Percentiles rank a stretch among this genome's conserved stretches.
These are phyloP conservation scores for Botia almorhae DNA, from an alignment of 2,797 vertebrate species.

Conservation along the genomic window DNA sequence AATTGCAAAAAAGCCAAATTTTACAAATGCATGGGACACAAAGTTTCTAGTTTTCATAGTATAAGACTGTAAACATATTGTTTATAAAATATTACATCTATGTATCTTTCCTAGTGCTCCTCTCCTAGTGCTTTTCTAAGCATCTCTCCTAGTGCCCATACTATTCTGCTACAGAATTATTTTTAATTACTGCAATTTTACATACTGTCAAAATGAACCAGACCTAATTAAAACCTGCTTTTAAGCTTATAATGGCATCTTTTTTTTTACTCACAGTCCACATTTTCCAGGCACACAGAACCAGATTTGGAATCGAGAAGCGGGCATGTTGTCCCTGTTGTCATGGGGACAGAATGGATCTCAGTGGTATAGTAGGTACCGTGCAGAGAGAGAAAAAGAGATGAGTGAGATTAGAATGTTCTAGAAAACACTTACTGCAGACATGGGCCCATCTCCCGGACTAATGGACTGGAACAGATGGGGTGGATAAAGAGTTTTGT, in stretches of 20 bases:
- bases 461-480: slow-evolving; percentile 79
- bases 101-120: too few relatives aligned
- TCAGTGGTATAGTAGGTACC: slow-evolving; percentile 8
- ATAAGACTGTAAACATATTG: too few relatives aligned
- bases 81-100: too few relatives aligned
- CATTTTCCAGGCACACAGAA: background rate
- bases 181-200: background rate
- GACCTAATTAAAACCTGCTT: background rate
- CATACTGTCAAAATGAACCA: background rate
- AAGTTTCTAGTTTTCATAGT: too few relatives aligned
- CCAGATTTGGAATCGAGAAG: slow-evolving; percentile 19
- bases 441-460: slow-evolving; percentile 68
- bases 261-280: slow-evolving; percentile 15
- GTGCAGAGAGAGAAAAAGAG: slow-evolving; percentile 29
- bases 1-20: too few relatives aligned
- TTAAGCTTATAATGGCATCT: slow-evolving; percentile 1
- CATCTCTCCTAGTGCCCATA: background rate
- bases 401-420: slow-evolving; percentile 58
- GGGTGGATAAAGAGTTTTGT: slow-evolving; percentile 66
- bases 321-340: slow-evolving; percentile 51
- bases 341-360: slow-evolving; percentile 40
- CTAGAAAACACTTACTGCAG: slow-evolving; percentile 61
- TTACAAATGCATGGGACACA: too few relatives aligned
- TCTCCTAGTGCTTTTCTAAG: too few relatives aligned
- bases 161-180: background rate